phyloP scores from a whole-genome alignment of 2,888 invertebrate genomes.

The Drosophila mulleri region DNA sequence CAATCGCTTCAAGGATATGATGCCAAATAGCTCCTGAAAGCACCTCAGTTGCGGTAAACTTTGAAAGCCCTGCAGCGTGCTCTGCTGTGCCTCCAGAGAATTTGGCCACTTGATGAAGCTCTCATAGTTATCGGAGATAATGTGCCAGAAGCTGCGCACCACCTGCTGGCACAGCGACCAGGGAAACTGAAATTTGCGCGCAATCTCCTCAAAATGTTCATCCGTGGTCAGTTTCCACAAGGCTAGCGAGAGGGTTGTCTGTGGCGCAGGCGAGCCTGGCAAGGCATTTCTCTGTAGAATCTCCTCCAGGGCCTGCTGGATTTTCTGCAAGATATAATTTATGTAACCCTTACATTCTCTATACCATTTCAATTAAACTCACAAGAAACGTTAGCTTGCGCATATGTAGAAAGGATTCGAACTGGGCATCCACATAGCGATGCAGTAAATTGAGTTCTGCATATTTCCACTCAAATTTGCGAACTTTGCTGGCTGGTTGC shows the following conservation, averaged over 20 bases:
- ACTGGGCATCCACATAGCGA: constrained; percentile 73
- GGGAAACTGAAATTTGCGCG: constrained; percentile 81
- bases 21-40: constrained; percentile 79
- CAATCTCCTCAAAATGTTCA: constrained; percentile 84
- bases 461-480: constrained; percentile 50
- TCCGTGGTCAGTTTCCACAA: constrained; percentile 84
- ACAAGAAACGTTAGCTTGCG: constrained; percentile 82
- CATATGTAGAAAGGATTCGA: constrained; percentile 81
- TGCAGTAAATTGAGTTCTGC: constrained; percentile 80
- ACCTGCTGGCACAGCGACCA: constrained; percentile 78
- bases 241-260: constrained; percentile 81
- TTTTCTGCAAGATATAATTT: constrained; percentile 42
- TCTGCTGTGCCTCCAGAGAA: constrained; percentile 70
- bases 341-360: no score
- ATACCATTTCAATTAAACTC: constrained; percentile 9
- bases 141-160: constrained; percentile 82
- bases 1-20: constrained; percentile 80
- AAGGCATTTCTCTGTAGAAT: constrained; percentile 41
- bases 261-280: constrained; percentile 59
- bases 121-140: constrained; percentile 82
- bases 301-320: constrained; percentile 54
- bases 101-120: constrained; percentile 84
- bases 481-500: constrained; percentile 14
- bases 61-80: constrained; percentile 70
- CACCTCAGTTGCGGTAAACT: constrained; percentile 54